These are phyloP conservation scores for Malurus cyaneus DNA, from an alignment of 2,113 vertebrate genomes.

Conservation along the genomic window DNA sequence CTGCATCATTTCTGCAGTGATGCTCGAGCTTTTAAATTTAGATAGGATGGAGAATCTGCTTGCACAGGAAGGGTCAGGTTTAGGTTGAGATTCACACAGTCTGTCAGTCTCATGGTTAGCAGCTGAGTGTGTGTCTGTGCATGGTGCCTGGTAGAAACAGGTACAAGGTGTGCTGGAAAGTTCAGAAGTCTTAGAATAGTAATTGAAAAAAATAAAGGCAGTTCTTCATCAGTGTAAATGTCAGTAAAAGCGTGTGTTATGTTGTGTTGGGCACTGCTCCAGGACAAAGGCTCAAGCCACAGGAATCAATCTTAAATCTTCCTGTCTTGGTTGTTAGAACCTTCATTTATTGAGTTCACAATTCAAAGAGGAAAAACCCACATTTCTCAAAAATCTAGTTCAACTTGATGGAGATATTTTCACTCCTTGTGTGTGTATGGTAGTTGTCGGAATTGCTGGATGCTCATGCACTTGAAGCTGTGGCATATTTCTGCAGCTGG, in stretches of 20 bases:
- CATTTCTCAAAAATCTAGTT: not conserved
- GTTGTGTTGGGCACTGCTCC: not conserved
- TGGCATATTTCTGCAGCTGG: not conserved
- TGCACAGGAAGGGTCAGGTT: not conserved
- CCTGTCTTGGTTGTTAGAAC: not conserved
- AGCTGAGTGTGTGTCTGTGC: not conserved
- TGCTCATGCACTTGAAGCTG: not conserved
- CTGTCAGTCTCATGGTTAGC: not conserved
- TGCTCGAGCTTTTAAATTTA: not conserved
- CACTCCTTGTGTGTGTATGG: not conserved
- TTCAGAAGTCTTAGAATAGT: not conserved
- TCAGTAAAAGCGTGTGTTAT: not conserved
- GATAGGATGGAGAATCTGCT: not conserved
- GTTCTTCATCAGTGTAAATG: not conserved
- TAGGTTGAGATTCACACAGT: not conserved
- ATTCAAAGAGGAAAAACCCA: not conserved
- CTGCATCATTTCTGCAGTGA: not conserved
- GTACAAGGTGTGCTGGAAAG: not conserved
- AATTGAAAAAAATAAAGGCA: fast-evolving
- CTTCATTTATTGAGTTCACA: not conserved
- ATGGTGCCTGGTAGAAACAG: not conserved
- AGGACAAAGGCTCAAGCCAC: not conserved
- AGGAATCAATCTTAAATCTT: not conserved
- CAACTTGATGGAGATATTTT: not conserved
- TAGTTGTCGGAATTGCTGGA: not conserved